A percentile compares a stretch with the other conserved stretches of the same genome.
Conservation (phyloP, 2,113 vertebrate genomes). For the Entosphenus tridentatus region DNA sequence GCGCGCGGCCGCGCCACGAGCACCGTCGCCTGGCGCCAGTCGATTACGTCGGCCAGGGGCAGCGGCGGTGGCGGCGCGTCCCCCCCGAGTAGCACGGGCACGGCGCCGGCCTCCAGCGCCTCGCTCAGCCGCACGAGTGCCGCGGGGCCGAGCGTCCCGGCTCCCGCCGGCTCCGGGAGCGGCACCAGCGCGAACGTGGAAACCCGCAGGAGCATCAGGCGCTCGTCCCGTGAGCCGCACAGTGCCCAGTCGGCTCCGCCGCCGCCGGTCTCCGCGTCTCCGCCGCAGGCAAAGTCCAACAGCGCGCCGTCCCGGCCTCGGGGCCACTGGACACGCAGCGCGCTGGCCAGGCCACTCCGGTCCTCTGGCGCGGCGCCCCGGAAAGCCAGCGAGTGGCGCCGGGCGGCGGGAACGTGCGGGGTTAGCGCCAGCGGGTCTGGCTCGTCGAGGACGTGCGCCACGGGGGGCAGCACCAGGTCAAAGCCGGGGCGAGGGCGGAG, state of each 20-base stretch:
- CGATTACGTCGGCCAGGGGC: conserved; percentile 67
- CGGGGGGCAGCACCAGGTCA: conserved; percentile 60
- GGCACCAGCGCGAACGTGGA: conserved; percentile 90
- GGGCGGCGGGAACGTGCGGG: conserved; percentile 77
- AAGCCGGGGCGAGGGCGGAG: conserved; percentile 71
- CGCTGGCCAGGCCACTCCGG: too few relatives aligned
- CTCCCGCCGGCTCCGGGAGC: conserved; percentile 48
- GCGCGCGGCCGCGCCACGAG: conserved; percentile 64
- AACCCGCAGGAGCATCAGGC: conserved; percentile 62
- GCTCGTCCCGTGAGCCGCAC: conserved; percentile 74
- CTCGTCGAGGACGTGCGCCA: conserved; percentile 79
- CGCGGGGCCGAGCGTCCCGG: conserved; percentile 48
- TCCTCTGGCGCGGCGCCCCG: not conserved
- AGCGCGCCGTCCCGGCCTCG: not conserved
- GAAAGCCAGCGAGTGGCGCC: conserved; percentile 88
- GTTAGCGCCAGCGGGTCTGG: conserved; percentile 90
- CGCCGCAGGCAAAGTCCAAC: not conserved
- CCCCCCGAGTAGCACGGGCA: conserved; percentile 60
- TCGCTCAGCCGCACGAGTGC: conserved; percentile 77
- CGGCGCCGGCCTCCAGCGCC: conserved; percentile 73
- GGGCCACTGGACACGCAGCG: too few relatives aligned
- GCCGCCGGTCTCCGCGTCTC: too few relatives aligned
- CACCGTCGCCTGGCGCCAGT: conserved; percentile 77
- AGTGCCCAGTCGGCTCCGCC: conserved; percentile 65
- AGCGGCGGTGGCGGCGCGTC: conserved; percentile 53